Base-by-base conservation (phyloP, 2,113 vertebrate genomes). In the Sander lucioperca region DNA sequence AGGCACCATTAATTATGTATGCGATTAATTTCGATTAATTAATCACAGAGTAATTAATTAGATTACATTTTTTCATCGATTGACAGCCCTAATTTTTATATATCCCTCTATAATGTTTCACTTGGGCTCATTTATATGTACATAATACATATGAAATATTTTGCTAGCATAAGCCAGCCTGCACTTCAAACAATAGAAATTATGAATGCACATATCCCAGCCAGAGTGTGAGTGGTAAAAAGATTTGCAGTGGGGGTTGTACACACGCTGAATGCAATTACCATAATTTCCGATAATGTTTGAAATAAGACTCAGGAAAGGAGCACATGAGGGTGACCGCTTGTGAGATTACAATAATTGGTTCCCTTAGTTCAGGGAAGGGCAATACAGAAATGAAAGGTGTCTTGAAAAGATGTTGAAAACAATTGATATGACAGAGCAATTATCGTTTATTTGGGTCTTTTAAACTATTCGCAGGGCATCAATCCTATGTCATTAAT, bases 241-340 rank as follows among this genome's bases (percentile, higher is more conserved):
- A 2, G 50, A 58, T 84, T 86, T 86, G 76, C 77, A 54, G 83
- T 23, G 25, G 30, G 70, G 50, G 80, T 33, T 71, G 77, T 77
- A 65, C 79, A 78, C 80, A 75, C 65, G n/a, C 57, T 81, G 80
- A 79, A 88, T 77, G 63, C 69, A 92, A 92, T 93, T 90, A 88
- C 77, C 88, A 90, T 91, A 78, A 87, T 86, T 91, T 88, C 63
- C 66, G 80, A 85, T 87, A 87, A 89, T 89, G 68, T 91, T 85
- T 87, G 71, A 90, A 90, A 90, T 83, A 80, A 86, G 82, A 91
- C 15, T 23, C 76, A 62, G 62, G 43, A 51, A 77, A 81, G 82
- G 61, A 68, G 79, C 73, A 48, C 76, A 83, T 80, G 57, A 53
- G 14, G 83, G 84, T 80, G 89, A 77, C 84, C 13, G 57, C 77